Base-by-base conservation (phyloP, 2,888 invertebrate species). In the Patella ulyssiponensis region DNA sequence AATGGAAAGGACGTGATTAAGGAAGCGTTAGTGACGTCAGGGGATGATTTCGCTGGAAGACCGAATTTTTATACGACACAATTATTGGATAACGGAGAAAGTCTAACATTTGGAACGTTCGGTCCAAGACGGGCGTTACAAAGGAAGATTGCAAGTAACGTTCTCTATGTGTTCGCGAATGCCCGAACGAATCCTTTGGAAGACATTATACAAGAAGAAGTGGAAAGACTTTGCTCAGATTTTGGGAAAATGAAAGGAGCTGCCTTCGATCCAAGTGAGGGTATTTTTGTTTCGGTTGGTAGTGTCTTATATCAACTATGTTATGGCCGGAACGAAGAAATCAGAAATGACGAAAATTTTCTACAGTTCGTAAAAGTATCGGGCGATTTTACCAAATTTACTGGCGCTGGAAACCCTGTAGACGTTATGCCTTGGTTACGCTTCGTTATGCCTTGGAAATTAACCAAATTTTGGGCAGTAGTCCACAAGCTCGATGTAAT, bases 361-460 rank as follows among this genome's bases (percentile, higher is more conserved):
- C 20, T 17, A 3, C 14, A n/a, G 9, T 20, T 75, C 7, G 33
- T 79, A 5, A 33, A 71, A 1, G 69, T 58, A 12, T 64, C 71
- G 1, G 69, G 52, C 15, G 75, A 73, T 5, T 78, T 80, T 33
- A 15, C 23, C 3, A 74, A 79, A 17, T 77, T 79, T 23, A 69
- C 77, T 53, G 71, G 73, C 0, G 77, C 80, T 23, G 84, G 83
- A 17, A 84, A 83, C 70, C 82, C 81, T 2, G 73, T 82, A 9
- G 82, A 84, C 58, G 77, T 83, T 23, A 80, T 84, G 79, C 83
- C 84, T 1, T 84, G 81, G 82, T 73, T 79, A 52, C 71, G 80
- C 64, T 79, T 74, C 69, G 23, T 83, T 11, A 77, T 81, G 14
- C 80, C 77, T 1, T 58, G 74, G 70, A 79, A 77, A 71, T 33